Evolutionary conservation across 2,113 vertebrate genomes (phyloP).

Genomic region (Mesitornis unicolor): DNA sequence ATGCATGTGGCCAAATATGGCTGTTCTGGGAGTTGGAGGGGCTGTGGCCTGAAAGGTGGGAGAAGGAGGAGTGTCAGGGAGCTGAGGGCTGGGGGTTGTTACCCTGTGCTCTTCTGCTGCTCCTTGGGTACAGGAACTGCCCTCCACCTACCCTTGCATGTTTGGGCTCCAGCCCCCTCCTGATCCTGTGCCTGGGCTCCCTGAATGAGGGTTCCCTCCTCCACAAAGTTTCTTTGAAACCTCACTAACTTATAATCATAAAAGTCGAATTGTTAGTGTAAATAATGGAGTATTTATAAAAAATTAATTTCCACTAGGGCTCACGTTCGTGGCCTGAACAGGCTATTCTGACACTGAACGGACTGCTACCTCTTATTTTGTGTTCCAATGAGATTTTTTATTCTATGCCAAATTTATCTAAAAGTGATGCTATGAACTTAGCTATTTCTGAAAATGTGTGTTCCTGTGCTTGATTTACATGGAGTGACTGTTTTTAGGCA

Average conservation of each 20-base stretch:
- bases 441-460: neutral
- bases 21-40: neutral
- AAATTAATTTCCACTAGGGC: neutral
- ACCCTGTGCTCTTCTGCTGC: neutral
- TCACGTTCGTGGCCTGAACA: rapidly evolving
- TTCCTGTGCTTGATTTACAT: neutral
- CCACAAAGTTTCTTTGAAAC: neutral
- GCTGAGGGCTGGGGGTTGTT: neutral
- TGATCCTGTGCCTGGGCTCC: neutral
- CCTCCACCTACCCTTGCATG: neutral
- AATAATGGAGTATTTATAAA: neutral
- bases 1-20: neutral
- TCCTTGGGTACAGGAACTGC: neutral
- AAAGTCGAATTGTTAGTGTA: neutral
- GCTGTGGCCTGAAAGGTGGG: neutral
- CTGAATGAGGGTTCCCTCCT: rapidly evolving
- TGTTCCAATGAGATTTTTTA: neutral
- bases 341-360: neutral
- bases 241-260: neutral
- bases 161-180: neutral
- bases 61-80: neutral
- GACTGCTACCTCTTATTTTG: neutral
- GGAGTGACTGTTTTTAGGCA: neutral
- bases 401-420: neutral
- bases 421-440: neutral